These are phyloP conservation scores for Leptoteleia sp. DNA, from an alignment of 1,140 invertebrate species.

Conservation along the genomic window DNA sequence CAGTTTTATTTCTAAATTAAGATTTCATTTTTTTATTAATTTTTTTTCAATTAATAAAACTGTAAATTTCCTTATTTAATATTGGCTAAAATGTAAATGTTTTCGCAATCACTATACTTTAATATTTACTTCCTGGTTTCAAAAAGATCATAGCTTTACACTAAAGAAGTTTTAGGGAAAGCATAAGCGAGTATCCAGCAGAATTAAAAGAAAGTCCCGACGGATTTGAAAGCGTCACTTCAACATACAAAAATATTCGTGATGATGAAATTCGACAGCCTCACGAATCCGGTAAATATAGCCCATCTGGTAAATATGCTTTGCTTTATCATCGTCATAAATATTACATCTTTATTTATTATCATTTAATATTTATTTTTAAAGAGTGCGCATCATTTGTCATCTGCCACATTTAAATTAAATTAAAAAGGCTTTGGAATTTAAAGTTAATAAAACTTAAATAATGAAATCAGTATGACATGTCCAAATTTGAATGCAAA, in stretches of 20 bases:
- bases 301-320: slow-evolving; percentile 63
- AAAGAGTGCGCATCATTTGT: slow-evolving; percentile 39
- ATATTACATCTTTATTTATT: slow-evolving; percentile 5
- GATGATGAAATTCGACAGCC: slow-evolving; percentile 83
- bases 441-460: no score
- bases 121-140: no score
- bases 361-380: slow-evolving; percentile 23
- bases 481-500: no score
- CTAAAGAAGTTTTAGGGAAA: slow-evolving; percentile 77
- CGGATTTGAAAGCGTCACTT: slow-evolving; percentile 83
- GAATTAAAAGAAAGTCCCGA: slow-evolving; percentile 82
- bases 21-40: no score
- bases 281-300: slow-evolving; percentile 82
- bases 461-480: no score
- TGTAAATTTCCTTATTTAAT: no score
- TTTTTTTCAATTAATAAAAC: no score
- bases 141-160: no score
- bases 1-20: no score
- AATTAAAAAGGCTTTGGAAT: background rate
- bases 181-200: slow-evolving; percentile 82
- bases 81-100: no score
- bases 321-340: slow-evolving; percentile 45
- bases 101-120: no score
- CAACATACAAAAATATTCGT: slow-evolving; percentile 84
- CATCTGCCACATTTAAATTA: slow-evolving; percentile 6